Conservation (phyloP, 2,113 vertebrate species). For the Platichthys stellatus region DNA sequence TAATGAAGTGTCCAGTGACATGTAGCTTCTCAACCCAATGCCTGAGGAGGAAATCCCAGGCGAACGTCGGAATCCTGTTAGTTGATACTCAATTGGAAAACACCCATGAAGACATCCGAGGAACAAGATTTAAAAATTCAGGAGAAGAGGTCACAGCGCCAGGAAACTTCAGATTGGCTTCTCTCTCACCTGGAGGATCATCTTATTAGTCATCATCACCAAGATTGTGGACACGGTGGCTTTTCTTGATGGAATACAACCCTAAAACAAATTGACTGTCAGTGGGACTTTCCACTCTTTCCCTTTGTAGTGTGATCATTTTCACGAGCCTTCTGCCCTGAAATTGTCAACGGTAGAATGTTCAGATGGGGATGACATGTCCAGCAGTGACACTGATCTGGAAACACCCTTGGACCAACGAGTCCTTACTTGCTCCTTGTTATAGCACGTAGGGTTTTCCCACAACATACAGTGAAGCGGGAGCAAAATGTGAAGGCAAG, state of each 20-base stretch:
- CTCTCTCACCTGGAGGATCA: conserved; percentile 21
- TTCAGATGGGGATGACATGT: conserved; percentile 30
- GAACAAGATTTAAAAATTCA: not conserved
- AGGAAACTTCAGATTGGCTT: conserved; percentile 17
- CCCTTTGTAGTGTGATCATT: conserved; percentile 18
- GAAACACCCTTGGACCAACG: not conserved
- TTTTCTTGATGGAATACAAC: conserved; percentile 36
- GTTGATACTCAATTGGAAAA: conserved; percentile 10
- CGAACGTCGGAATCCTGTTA: conserved; percentile 9
- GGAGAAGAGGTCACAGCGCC: conserved; percentile 19
- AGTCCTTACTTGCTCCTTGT: conserved; percentile 12
- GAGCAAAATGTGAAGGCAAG: conserved; percentile 49
- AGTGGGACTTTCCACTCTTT: conserved; percentile 38
- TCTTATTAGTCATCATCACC: conserved; percentile 34
- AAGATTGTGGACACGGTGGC: conserved; percentile 5
- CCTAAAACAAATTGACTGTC: conserved; percentile 54
- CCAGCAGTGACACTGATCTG: conserved; percentile 18
- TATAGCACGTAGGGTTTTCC: conserved; percentile 27
- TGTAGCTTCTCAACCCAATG: conserved; percentile 31
- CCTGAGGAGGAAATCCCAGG: conserved; percentile 20
- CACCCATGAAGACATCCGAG: conserved; percentile 12
- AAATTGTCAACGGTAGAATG: not conserved
- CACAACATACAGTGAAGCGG: conserved; percentile 25
- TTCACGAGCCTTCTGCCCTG: conserved; percentile 21
- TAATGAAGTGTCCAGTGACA: conserved; percentile 22